Percentiles rank a stretch among this genome's conserved stretches.
These are phyloP conservation scores for Nibea coibor DNA, from an alignment of 2,113 vertebrate species.

Conservation along the genomic window DNA sequence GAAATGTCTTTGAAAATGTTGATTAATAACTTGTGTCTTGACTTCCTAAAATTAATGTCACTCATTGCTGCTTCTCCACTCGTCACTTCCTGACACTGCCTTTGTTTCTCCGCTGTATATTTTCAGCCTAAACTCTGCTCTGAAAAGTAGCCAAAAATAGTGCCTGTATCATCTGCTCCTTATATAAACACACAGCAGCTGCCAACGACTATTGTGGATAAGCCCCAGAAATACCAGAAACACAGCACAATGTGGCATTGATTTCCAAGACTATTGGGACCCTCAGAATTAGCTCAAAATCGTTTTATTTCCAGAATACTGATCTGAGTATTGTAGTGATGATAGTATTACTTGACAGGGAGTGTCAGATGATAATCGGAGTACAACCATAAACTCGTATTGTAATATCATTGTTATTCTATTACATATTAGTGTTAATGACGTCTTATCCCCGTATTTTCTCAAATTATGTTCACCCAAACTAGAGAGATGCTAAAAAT, in stretches of 20 bases:
- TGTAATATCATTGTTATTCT: neutral
- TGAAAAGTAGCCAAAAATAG: conserved; percentile 66
- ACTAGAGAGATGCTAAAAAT: neutral
- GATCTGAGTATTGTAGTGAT: neutral
- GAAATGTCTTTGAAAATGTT: conserved; percentile 5
- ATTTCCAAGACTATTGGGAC: conserved; percentile 25
- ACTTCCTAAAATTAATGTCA: conserved; percentile 15
- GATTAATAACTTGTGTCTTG: neutral
- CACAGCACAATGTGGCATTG: conserved; percentile 42
- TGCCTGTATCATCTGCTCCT: conserved; percentile 65
- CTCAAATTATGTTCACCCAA: too few species aligned
- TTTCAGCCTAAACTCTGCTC: conserved; percentile 50
- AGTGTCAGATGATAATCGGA: neutral
- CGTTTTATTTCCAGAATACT: conserved; percentile 29
- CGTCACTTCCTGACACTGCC: conserved; percentile 39
- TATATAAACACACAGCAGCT: conserved; percentile 71
- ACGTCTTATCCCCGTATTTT: neutral
- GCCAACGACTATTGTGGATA: conserved; percentile 56
- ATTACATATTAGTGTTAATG: neutral
- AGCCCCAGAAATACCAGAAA: conserved; percentile 57
- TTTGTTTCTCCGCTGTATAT: conserved; percentile 36
- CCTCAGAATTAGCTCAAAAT: conserved; percentile 31
- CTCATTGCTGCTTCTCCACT: neutral
- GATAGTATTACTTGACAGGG: neutral
- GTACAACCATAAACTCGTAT: too few species aligned